Evolutionary conservation across 2,113 vertebrate genomes (phyloP), one percentile per base, ranked within the genome.

Genomic region (Sardina pilchardus): DNA sequence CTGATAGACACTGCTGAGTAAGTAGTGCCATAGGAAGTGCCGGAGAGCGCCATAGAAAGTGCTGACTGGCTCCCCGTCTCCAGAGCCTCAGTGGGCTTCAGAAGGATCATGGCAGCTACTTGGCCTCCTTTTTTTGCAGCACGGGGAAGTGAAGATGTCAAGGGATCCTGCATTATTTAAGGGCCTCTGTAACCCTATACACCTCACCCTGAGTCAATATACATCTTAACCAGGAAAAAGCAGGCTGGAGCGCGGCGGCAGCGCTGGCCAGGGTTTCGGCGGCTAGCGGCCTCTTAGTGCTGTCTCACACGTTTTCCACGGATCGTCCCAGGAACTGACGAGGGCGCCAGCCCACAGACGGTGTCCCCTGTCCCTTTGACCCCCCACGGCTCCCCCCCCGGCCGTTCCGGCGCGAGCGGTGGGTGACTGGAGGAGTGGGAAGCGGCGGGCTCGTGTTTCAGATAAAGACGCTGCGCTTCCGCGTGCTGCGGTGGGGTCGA

Each of bases 91-190:
- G 53, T 21, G 16, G 9, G 34, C 30, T 78, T 30, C n/a, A 2
- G n/a, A 67, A 10, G 56, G 56, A n/a, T 59, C 24, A 8, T 59
- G 56, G 63, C 63, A 30, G 63, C 71, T 30, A 36, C 34, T 36
- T 16, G 10, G 30, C 30, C 71, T 78, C 71, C 6, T 36, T 36
- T 30, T 17, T 36, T 36, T 30, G 10, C 71, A 36, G 71, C 71
- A 16, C 6, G 34, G 10, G 82, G 50, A n/a, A 63, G 4, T 44
- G 21, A 83, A n/a, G 42, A 4, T 67, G 36, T n/a, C 34, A 42
- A 16, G 19, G 36, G 48, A 30, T 50, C 6, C 78, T 84, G 86
- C 82, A 84, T 87, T 87, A 87, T 87, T 87, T 81, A 87, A 87
- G 75, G 34, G 3, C 78, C 71, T 36, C 2, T 30, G 71, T 87